Evolutionary conservation across 2,113 vertebrate species (phyloP).

Genomic region (Sakesphorus luctuosus): DNA sequence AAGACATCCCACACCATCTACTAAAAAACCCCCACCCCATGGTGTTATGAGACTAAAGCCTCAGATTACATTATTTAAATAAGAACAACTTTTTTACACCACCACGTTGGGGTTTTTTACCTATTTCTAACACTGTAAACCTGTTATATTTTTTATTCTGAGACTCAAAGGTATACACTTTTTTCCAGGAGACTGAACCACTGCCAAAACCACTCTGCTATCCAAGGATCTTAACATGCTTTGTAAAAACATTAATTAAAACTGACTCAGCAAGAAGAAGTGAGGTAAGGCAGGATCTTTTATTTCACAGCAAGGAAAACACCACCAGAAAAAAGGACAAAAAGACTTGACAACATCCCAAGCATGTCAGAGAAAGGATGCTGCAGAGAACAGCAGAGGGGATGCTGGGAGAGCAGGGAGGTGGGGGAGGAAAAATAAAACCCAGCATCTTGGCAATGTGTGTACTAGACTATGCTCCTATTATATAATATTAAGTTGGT

Average conservation of each 20-base stretch:
- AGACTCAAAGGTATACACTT: background rate
- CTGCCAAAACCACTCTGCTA: conserved; percentile 19
- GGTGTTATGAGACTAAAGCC: background rate
- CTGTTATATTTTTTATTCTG: background rate
- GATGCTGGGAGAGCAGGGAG: background rate
- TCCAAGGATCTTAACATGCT: background rate
- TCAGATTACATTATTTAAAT: background rate
- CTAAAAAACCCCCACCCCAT: background rate
- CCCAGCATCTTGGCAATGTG: background rate
- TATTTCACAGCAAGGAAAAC: conserved; percentile 1
- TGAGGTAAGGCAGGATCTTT: background rate
- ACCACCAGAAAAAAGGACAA: background rate
- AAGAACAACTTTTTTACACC: background rate
- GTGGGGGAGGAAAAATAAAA: background rate
- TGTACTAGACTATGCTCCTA: background rate
- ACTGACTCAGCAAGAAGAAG: conserved; percentile 1
- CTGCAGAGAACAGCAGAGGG: background rate
- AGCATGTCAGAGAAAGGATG: background rate
- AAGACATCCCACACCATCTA: background rate
- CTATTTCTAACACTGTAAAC: background rate
- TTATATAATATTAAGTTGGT: background rate
- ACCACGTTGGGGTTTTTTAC: background rate
- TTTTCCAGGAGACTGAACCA: conserved; percentile 29
- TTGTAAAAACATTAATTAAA: conserved; percentile 52
- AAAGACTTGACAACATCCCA: background rate